These are phyloP conservation scores for Lepilemur ruficaudatus DNA, from an alignment of 2,797 vertebrate species.

Conservation along the genomic window DNA sequence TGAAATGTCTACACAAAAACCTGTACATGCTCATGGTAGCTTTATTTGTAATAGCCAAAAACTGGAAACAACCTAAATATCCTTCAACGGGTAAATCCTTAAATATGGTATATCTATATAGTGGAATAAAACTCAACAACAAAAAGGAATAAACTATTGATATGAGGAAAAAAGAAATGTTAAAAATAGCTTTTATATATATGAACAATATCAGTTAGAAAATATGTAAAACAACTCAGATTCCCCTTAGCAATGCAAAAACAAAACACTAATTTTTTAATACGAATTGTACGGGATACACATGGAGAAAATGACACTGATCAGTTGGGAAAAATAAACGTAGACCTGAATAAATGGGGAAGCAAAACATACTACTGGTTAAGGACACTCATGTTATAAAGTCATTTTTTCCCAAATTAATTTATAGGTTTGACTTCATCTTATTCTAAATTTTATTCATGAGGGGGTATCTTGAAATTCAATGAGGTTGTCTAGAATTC, in stretches of 20 bases:
- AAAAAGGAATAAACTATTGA: neutral
- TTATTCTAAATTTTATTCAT: constrained; percentile 61
- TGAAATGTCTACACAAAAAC: neutral
- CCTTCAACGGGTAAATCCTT: neutral
- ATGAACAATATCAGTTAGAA: constrained; percentile 21
- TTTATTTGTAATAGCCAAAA: neutral
- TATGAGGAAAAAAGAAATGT: neutral
- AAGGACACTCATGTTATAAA: constrained; percentile 36
- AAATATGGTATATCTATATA: neutral
- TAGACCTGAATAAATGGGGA: constrained; percentile 15
- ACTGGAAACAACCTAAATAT: neutral
- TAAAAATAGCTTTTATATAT: constrained; percentile 11
- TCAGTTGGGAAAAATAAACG: constrained; percentile 36
- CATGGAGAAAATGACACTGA: constrained; percentile 12
- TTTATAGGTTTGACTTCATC: constrained; percentile 54
- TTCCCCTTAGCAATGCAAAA: constrained; percentile 53
- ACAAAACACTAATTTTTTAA: constrained; percentile 31
- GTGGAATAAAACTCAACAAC: neutral
- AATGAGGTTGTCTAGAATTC: constrained; percentile 43
- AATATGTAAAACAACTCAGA: neutral
- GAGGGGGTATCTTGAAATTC: constrained; percentile 22
- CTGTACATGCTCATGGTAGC: neutral
- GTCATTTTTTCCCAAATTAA: constrained; percentile 27
- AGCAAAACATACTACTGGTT: neutral
- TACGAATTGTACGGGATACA: neutral